Evolutionary conservation across 2,888 invertebrate genomes (phyloP).

Genomic region (Pristionchus japonicus): DNA sequence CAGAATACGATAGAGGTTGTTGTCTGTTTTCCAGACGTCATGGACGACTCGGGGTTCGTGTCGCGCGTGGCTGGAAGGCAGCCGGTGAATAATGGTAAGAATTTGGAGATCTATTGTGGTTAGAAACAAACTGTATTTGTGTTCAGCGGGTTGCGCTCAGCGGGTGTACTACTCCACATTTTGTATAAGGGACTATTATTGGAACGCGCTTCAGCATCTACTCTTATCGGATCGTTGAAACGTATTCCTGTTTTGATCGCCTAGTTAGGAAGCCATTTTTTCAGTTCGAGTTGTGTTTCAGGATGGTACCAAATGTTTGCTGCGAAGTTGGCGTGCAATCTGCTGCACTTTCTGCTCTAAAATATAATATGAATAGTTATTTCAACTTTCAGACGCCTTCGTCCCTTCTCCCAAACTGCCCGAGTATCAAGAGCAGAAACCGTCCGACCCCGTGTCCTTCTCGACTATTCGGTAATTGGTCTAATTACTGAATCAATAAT

Average conservation of each 20-base stretch:
- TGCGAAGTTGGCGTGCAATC: too few species aligned
- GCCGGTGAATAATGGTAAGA: neutral
- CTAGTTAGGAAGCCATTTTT: too few species aligned
- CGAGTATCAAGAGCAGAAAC: neutral
- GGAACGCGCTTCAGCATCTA: too few species aligned
- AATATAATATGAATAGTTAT: too few species aligned
- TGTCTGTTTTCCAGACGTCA: neutral
- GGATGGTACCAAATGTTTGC: too few species aligned
- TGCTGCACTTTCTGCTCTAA: too few species aligned
- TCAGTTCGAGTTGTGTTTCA: too few species aligned
- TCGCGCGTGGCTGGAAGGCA: neutral
- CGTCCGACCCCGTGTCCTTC: conserved; percentile 23
- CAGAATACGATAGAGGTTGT: neutral
- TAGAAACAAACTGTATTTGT: neutral
- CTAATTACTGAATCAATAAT: neutral
- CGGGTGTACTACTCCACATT: too few species aligned
- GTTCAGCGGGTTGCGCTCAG: too few species aligned
- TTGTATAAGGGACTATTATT: too few species aligned
- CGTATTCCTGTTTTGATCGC: too few species aligned
- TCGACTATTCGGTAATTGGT: neutral
- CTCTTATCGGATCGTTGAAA: too few species aligned
- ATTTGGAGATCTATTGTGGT: neutral
- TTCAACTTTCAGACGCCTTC: neutral
- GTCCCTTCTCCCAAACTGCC: neutral
- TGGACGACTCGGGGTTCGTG: conserved; percentile 4